These are phyloP conservation scores for Choristoneura rosaceana DNA, from an alignment of 2,888 invertebrate genomes.

Conservation along the genomic window DNA sequence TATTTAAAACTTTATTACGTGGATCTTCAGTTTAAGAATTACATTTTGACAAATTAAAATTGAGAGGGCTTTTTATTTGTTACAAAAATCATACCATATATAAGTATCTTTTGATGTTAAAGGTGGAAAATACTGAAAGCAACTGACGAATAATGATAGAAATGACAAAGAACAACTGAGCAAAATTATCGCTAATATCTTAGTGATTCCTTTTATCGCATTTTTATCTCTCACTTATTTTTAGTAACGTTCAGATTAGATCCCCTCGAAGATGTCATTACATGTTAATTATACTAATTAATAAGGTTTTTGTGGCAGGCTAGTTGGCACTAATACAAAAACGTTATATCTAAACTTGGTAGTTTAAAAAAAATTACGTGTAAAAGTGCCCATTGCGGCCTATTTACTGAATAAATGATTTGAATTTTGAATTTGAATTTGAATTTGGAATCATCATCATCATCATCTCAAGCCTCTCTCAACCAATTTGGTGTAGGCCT, in stretches of 20 bases:
- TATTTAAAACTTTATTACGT: slow-evolving; percentile 34
- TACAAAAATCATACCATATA: not conserved
- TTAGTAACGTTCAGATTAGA: not conserved
- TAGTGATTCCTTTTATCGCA: not conserved
- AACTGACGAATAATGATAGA: not conserved
- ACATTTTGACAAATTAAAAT: slow-evolving; percentile 13
- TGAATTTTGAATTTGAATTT: no score
- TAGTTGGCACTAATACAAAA: no score
- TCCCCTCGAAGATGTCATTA: not conserved
- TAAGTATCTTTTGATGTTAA: not conserved
- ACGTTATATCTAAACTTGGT: no score
- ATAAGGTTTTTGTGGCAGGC: no score
- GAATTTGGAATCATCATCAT: no score
- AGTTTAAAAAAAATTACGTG: no score
- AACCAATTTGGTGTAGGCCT: no score
- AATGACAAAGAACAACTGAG: not conserved
- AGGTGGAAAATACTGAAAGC: not conserved
- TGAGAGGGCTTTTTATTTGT: not conserved
- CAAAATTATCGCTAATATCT: not conserved
- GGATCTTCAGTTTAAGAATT: slow-evolving; percentile 8
- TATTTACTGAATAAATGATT: no score
- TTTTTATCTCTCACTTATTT: not conserved
- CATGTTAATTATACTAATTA: no score
- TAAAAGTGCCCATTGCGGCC: no score
- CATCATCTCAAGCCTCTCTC: no score